Base-by-base conservation (phyloP, 2,888 invertebrate genomes). In the Gymnocheta viridis region DNA sequence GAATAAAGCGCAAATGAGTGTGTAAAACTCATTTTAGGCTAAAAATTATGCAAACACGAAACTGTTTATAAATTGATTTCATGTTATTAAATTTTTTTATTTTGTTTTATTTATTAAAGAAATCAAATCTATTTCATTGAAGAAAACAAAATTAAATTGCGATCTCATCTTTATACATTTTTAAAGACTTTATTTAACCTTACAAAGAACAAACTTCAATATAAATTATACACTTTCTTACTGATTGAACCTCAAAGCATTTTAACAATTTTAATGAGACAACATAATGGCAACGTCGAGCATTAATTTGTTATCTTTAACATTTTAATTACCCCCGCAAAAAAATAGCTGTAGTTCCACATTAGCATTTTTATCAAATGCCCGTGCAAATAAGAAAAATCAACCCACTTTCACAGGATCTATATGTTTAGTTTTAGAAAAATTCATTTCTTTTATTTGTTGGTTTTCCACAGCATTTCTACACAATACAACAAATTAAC, bases 291-390 rank as follows among this genome's bases (percentile, higher is more conserved):
- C 51, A 51, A 51, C 32, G n/a, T 58, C 19, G 69, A n/a, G 72
- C 70, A 83, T 76, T 76, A 76, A 83, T 67, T 80, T 83, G 76
- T 80, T 83, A 83, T 83, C 83, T 79, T 54, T 19, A 66, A 67
- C 54, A 76, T 76, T 83, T 83, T 80, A 83, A 80, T 76, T 76
- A 72, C 66, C 67, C 32, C 14, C 66, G 60, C 35, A n/a, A 35
- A 41, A 60, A 17, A 24, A 29, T 56, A 56, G 4, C 27, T n/a
- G 27, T n/a, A 7, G n/a, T n/a, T 54, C 2, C n/a, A 27, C 17
- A 27, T 17, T 29, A n/a, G 29, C 29, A 54, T 19, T 51, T 41
- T 38, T 41, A 27, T 17, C 41, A 70, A 56, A 70, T 41, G 70
- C n/a, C 14, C 54, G 41, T 60, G 9, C 29, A 56, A 56, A 10